These are phyloP conservation scores for Chaetodon trifascialis DNA, from an alignment of 2,113 vertebrate species.

Conservation along the genomic window DNA sequence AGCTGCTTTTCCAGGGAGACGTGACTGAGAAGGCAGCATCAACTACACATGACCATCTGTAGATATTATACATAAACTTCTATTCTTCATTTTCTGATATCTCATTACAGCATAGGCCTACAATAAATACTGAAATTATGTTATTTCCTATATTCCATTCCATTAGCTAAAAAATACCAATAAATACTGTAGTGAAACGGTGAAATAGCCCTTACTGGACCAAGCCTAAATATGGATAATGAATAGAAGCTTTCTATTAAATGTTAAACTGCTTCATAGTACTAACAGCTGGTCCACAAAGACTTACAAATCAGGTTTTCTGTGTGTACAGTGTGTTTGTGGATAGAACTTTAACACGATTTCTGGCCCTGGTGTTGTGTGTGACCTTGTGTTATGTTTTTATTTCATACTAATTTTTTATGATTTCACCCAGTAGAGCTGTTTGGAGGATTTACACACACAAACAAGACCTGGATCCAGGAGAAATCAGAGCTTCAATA, in stretches of 20 bases:
- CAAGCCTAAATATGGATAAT: neutral
- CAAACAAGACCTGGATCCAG: neutral
- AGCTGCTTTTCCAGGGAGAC: conserved; percentile 49
- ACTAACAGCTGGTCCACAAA: conserved; percentile 5
- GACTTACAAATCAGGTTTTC: neutral
- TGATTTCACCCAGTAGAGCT: conserved; percentile 4
- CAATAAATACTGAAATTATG: neutral
- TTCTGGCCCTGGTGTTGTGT: neutral
- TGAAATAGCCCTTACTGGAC: neutral
- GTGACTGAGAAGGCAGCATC: conserved; percentile 17
- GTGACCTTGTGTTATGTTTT: neutral
- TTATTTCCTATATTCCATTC: neutral
- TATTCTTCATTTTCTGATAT: neutral
- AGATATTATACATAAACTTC: neutral
- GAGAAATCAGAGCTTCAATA: conserved; percentile 22
- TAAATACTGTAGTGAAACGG: neutral
- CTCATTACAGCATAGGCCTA: too few species aligned
- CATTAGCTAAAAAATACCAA: neutral
- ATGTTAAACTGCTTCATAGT: neutral
- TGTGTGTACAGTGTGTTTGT: neutral
- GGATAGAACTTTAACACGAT: neutral
- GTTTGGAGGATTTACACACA: conserved; percentile 1
- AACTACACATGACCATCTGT: neutral
- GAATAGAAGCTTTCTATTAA: neutral
- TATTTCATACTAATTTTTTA: neutral